phyloP scores from a whole-genome alignment of 2,888 invertebrate genomes.

The Nomada goodeniana region DNA sequence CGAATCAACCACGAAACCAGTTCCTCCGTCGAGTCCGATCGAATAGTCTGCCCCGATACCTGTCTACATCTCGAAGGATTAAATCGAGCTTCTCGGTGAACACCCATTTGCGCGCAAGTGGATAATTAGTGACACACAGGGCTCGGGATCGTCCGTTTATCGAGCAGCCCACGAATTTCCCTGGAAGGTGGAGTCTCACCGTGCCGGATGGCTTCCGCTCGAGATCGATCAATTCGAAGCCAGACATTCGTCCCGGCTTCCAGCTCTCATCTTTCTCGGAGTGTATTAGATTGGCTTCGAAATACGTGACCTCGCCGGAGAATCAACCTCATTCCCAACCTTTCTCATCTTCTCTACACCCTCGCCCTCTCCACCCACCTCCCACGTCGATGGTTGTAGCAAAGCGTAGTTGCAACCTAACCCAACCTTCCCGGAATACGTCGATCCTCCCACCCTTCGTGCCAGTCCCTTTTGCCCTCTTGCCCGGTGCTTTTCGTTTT shows the following conservation, averaged over 20 bases:
- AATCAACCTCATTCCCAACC: constrained; percentile 84
- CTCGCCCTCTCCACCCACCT: constrained; percentile 27
- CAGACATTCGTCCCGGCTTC: constrained; percentile 68
- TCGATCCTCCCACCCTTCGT: constrained; percentile 32
- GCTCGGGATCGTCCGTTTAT: constrained; percentile 28
- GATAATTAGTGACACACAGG: constrained; percentile 36
- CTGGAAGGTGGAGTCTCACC: not conserved
- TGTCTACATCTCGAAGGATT: too few species aligned
- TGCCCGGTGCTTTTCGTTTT: constrained; percentile 32
- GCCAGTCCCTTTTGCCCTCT: constrained; percentile 37
- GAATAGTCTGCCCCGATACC: too few species aligned
- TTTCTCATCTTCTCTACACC: constrained; percentile 65
- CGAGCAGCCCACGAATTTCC: constrained; percentile 3
- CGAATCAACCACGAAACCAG: not conserved
- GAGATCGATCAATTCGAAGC: constrained; percentile 74
- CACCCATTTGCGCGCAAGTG: constrained; percentile 22
- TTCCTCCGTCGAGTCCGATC: too few species aligned
- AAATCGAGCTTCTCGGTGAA: not conserved
- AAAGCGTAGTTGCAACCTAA: constrained; percentile 65
- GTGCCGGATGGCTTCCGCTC: not conserved
- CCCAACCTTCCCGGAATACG: constrained; percentile 69
- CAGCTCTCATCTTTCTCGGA: constrained; percentile 68
- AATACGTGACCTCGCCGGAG: constrained; percentile 83
- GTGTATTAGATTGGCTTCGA: constrained; percentile 83
- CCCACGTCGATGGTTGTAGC: constrained; percentile 58